A percentile compares a stretch with the other conserved stretches of the same genome.
Evolutionary conservation across 2,113 vertebrate genomes (phyloP).

Genomic region (Dromas ardeola): DNA sequence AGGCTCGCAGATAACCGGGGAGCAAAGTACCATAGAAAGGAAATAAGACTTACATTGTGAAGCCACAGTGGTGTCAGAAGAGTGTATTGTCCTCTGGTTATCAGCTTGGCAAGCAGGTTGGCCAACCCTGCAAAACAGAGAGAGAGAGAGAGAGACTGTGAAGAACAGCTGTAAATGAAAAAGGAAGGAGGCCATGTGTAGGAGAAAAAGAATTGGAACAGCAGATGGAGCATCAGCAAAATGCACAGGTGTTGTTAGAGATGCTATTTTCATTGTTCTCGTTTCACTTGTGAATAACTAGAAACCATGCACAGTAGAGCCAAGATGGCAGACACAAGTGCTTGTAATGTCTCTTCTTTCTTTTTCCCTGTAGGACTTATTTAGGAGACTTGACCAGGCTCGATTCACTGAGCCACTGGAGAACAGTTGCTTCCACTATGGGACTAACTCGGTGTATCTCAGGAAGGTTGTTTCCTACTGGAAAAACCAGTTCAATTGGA

Average conservation of each 20-base stretch:
- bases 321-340: not conserved
- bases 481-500: conserved; percentile 79
- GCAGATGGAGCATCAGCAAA: not conserved
- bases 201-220: not conserved
- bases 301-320: not conserved
- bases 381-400: conserved; percentile 71
- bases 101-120: not conserved
- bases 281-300: not conserved
- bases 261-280: not conserved
- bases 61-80: not conserved
- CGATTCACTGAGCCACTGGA: conserved; percentile 73
- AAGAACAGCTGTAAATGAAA: conserved; percentile 3
- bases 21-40: not conserved
- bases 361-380: conserved; percentile 67
- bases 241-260: not conserved
- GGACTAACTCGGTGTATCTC: conserved; percentile 70
- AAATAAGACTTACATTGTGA: not conserved
- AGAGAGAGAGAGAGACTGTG: not conserved
- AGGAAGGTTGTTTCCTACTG: conserved; percentile 77
- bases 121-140: not conserved
- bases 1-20: not conserved
- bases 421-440: conserved; percentile 75
- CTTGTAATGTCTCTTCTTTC: not conserved
- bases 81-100: not conserved
- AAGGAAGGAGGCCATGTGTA: conserved; percentile 36